Conservation (phyloP, 2,888 invertebrate species). For the Trachelus troglodyta region DNA sequence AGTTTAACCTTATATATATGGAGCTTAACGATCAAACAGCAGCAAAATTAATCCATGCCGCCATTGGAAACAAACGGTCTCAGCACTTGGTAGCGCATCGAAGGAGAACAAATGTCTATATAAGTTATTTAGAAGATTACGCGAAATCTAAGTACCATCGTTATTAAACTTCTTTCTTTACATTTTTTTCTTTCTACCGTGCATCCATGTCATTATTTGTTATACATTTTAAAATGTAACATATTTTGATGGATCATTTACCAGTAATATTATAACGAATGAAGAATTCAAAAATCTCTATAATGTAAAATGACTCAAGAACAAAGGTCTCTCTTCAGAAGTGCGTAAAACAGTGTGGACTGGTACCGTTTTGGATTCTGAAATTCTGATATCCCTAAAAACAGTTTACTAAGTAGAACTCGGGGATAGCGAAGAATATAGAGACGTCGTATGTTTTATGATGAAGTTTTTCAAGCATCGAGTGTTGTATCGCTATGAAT, state of each 20-base stretch:
- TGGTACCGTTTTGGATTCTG: background rate
- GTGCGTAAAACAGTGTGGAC: background rate
- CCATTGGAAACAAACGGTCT: constrained; percentile 11
- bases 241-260: background rate
- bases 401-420: background rate
- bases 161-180: background rate
- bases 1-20: background rate
- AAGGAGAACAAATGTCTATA: background rate
- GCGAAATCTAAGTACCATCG: background rate
- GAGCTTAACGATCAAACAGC: constrained; percentile 21
- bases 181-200: background rate
- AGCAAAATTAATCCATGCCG: constrained; percentile 15
- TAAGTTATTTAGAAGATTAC: background rate
- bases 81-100: constrained; percentile 1
- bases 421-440: background rate
- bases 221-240: background rate
- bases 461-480: background rate
- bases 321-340: background rate
- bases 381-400: background rate
- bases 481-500: background rate
- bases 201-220: background rate
- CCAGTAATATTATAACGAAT: background rate
- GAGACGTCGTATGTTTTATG: background rate
- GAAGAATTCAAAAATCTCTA: background rate
- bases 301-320: background rate